Percentiles rank a stretch among this genome's conserved stretches.
Conservation (phyloP, 2,113 vertebrate species). For the Strix uralensis region DNA sequence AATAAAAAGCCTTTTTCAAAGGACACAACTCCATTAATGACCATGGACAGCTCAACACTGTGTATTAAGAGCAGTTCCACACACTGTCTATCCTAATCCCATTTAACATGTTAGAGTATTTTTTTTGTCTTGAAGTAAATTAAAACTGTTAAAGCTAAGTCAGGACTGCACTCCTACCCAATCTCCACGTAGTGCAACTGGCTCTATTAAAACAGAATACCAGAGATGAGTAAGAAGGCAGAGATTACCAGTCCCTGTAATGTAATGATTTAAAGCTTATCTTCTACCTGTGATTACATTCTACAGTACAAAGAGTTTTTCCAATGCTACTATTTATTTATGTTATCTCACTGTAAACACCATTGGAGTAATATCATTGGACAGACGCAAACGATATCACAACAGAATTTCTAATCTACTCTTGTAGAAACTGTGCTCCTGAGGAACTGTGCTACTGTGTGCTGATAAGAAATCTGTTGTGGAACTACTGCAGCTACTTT, state of each 20-base stretch:
- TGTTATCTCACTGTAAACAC: constrained; percentile 11
- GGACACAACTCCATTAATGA: neutral
- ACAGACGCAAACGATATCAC: neutral
- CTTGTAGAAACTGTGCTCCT: neutral
- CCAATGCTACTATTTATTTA: neutral
- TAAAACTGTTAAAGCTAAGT: neutral
- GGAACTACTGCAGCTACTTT: neutral
- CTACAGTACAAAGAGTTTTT: constrained; percentile 8
- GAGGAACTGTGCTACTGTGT: neutral
- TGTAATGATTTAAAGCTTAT: neutral
- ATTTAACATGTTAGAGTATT: neutral
- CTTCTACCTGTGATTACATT: neutral
- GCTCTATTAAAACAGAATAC: neutral
- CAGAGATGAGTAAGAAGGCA: neutral
- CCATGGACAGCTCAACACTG: neutral
- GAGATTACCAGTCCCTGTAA: neutral
- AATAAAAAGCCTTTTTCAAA: neutral
- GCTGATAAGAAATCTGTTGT: neutral
- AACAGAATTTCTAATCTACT: neutral
- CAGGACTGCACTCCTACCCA: neutral
- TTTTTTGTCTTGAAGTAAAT: neutral
- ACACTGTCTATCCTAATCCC: neutral
- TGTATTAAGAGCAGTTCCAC: neutral
- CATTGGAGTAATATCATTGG: neutral
- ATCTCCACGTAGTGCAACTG: neutral